Conservation (phyloP, 1,140 invertebrate species). For the Prorops nasuta region DNA sequence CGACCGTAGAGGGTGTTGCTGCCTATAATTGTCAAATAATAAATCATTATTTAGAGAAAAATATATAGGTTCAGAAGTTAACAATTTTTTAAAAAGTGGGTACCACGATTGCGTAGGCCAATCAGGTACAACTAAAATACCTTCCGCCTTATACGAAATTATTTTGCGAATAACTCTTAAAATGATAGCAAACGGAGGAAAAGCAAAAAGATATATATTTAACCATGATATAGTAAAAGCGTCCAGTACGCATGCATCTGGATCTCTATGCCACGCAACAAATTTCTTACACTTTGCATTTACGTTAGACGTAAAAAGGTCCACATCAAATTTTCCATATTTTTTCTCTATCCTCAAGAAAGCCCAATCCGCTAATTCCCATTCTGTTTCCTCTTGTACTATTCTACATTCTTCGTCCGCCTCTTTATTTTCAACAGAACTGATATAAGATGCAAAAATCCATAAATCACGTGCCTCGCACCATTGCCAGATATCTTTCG, state of each 20-base stretch:
- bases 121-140: neutral
- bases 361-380: neutral
- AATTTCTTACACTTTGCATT: conserved; percentile 6
- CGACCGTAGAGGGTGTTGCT: neutral
- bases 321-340: neutral
- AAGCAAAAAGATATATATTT: neutral
- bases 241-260: neutral
- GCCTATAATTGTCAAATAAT: neutral
- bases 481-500: conserved; percentile 4
- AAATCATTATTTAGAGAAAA: neutral
- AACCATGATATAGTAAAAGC: conserved; percentile 2
- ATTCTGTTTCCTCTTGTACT: neutral
- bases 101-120: conserved; percentile 1
- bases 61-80: neutral
- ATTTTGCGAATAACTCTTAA: neutral
- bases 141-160: neutral
- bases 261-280: neutral
- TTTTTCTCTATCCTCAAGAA: neutral
- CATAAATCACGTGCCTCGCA: neutral
- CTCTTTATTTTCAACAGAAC: neutral
- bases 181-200: conserved; percentile 1
- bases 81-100: neutral
- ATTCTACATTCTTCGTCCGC: neutral
- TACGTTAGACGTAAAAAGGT: conserved; percentile 1
- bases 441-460: neutral